Evolutionary conservation across 2,888 invertebrate species (phyloP).

Genomic region (Augochlorella aurata): DNA sequence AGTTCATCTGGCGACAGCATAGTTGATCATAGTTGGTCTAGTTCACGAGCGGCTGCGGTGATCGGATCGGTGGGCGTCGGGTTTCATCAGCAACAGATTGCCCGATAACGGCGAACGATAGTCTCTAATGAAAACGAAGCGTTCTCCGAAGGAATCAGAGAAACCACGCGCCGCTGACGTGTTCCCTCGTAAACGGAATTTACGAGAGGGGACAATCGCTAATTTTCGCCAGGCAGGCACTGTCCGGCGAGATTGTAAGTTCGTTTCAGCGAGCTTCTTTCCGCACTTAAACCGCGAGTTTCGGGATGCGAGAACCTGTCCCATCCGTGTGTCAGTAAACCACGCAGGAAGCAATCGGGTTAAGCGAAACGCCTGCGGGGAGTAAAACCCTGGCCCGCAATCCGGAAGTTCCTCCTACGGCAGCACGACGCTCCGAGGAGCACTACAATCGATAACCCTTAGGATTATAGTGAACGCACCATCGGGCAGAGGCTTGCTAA

Average conservation of each 20-base stretch:
- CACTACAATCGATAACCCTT: conserved; percentile 8
- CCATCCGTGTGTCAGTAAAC: neutral
- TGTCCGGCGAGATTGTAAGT: neutral
- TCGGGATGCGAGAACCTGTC: neutral
- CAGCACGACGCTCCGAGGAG: neutral
- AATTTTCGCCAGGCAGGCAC: neutral
- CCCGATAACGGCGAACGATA: neutral
- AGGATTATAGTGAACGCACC: conserved; percentile 10
- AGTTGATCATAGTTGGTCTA: neutral
- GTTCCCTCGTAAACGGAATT: neutral
- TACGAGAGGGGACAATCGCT: neutral
- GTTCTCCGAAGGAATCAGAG: neutral
- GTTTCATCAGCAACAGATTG: conserved; percentile 16
- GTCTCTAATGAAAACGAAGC: conserved; percentile 5
- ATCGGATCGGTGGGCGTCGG: neutral
- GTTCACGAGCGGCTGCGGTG: conserved; percentile 10
- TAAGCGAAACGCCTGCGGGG: conserved; percentile 1
- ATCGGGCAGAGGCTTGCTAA: conserved; percentile 1
- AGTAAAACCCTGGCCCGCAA: conserved; percentile 1
- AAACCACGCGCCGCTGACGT: neutral
- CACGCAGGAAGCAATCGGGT: conserved; percentile 4
- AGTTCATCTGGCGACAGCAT: neutral
- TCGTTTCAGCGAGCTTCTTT: neutral
- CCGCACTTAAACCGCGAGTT: neutral
- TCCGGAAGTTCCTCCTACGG: neutral